Base-by-base conservation (phyloP, 1,140 invertebrate species). In the Drosophila ananassae region DNA sequence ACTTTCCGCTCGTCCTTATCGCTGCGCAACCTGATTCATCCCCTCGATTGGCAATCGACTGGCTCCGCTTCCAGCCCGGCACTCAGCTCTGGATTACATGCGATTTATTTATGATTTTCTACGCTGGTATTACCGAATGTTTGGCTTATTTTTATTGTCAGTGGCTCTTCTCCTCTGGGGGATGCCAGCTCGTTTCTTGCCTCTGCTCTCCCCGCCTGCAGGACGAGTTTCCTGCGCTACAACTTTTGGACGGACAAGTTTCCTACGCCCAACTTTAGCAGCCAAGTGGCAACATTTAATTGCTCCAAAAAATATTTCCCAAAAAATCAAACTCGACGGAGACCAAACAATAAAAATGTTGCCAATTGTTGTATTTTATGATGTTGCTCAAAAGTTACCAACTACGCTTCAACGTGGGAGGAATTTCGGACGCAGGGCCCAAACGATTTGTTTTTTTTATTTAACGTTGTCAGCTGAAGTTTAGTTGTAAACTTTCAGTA, bases 81-180 rank as follows among this genome's bases (percentile, higher is more conserved):
- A 82, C 82, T 87, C 82, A 79, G 82, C 89, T 61, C 74, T 82
- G 82, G 83, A 87, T 87, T 87, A 89, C 82, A 87, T 89, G 82
- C 83, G 83, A 78, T 87, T 87, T 89, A 87, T 87, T 82, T 87
- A 87, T 87, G 82, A 87, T 89, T 87, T 89, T 89, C 82, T 60
- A 56, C 62, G 82, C 82, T 87, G 78, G 82, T 68, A 87, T 79
- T 75, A 85, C 82, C 73, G 55, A 78, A 87, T 78, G 75, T 76
- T 78, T 67, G 58, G 56, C 78, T 81, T 87, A 76, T 67, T 74
- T 85, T 85, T 87, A 81, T 81, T 79, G 78, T 60, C 77, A 71
- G 75, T 76, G 71, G 46, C 37, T 58, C 39, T 34, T 59, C 59
- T 59, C 30, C 69, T 48, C 59, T 22, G 28, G 24, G 52, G 73